Conservation (phyloP, 2,797 vertebrate species). For the Menidia menidia region DNA sequence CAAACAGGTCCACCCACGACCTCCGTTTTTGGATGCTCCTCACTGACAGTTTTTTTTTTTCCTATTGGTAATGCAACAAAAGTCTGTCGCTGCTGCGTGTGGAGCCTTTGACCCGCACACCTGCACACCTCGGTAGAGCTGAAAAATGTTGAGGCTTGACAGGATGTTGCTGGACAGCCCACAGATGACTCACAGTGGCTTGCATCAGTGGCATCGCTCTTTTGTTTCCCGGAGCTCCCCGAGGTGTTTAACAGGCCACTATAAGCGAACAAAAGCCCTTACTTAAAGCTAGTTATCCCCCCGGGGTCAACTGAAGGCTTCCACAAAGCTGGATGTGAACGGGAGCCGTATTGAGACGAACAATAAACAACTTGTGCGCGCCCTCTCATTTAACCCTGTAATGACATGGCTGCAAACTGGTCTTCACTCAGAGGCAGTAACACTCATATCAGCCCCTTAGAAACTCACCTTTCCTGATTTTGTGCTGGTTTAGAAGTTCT, state of each 20-base stretch:
- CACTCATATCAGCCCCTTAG: conserved; percentile 43
- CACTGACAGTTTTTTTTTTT: conserved; percentile 13
- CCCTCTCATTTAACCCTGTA: conserved; percentile 66
- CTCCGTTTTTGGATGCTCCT: conserved; percentile 20
- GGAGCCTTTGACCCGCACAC: conserved; percentile 31
- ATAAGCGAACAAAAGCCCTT: conserved; percentile 68
- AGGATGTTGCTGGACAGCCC: conserved; percentile 54
- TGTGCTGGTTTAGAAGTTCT: conserved; percentile 28
- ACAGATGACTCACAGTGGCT: conserved; percentile 60
- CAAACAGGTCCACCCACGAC: conserved; percentile 28
- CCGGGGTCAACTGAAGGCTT: conserved; percentile 55
- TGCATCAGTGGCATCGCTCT: conserved; percentile 59
- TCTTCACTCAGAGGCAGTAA: conserved; percentile 39
- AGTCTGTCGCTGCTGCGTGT: conserved; percentile 39
- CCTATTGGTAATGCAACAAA: conserved; percentile 32
- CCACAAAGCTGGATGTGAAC: conserved; percentile 64
- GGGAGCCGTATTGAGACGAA: conserved; percentile 49
- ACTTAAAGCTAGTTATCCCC: conserved; percentile 48
- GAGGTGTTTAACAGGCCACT: conserved; percentile 46
- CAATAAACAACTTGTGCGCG: conserved; percentile 51
- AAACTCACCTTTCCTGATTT: conserved; percentile 44
- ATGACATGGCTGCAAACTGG: conserved; percentile 56
- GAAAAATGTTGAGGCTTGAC: conserved; percentile 47
- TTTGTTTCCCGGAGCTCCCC: conserved; percentile 55
- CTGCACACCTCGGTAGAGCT: conserved; percentile 45